Base-by-base conservation (phyloP, 2,888 invertebrate genomes). In the Bellardia bayeri region DNA sequence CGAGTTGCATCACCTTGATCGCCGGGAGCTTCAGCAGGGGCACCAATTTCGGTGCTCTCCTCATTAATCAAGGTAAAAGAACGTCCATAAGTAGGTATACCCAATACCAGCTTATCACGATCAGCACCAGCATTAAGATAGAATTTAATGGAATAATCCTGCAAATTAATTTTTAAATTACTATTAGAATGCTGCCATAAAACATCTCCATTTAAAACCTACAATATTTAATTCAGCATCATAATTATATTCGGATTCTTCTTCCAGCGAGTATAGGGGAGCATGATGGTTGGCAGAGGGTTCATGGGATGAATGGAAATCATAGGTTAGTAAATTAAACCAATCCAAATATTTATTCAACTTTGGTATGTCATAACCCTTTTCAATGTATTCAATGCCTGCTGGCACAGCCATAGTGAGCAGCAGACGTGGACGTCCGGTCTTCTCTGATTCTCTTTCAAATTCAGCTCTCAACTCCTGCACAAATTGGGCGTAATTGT, bases 401-500 rank as follows among this genome's bases (percentile, higher is more conserved):
- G 98, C 98, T 0, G 98, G 98, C 45, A 98, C 98, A 13, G 98
- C 98, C 96, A 98, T 98, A 7, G 98, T 98, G 23, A 99, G 94
- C 75, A 98, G 94, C 49, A 98, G 95, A 88, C 96, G 94, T 0
- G 97, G 95, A 90, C 97, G 95, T 88, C 97, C 97, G 4, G 97
- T 97, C 94, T 97, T 97, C 89, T 96, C 95, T 0, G 97, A 95
- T 92, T 99, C 99, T 83, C 96, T 95, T 78, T 98, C 97, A 91
- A 98, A 98, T 92, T 98, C 98, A 90, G 97, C 96, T 2, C 98
- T 95, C 68, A 98, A 94, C 94, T 98, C 98, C 95, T 96, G 96
- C 64, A 98, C 98, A 85, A 98, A 95, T 91, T 96, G 95, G 68
- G 98, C 97, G 93, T 98, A 98, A 94, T 98, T 98, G 90, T 97